phyloP scores from a whole-genome alignment of 2,888 invertebrate species.

The Zele albiditarsus region DNA sequence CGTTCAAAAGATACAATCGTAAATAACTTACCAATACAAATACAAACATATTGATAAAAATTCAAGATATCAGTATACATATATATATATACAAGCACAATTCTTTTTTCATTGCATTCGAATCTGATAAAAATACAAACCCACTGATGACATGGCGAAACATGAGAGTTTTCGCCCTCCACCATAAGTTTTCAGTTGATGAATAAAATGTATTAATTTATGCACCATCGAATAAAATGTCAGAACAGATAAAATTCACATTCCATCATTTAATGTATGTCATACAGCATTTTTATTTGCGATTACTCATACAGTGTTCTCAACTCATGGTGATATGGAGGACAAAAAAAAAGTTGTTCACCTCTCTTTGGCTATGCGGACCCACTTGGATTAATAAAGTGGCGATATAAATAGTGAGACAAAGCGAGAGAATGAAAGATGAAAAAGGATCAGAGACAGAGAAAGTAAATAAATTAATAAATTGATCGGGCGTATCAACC shows the following conservation, averaged over 20 bases:
- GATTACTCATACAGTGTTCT: conserved; percentile 31
- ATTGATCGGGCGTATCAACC: conserved; percentile 49
- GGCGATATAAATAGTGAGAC: too few species aligned
- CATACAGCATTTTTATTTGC: conserved; percentile 14
- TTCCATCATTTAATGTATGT: conserved; percentile 29
- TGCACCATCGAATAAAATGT: conserved; percentile 16
- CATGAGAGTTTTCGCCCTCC: not conserved
- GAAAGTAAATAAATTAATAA: conserved; percentile 59
- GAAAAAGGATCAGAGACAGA: conserved; percentile 22
- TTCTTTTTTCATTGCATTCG: too few species aligned
- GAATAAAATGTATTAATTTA: not conserved
- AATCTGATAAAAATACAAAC: not conserved
- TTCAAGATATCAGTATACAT: too few species aligned
- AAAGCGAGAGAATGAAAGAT: not conserved
- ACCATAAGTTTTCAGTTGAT: not conserved
- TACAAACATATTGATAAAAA: too few species aligned
- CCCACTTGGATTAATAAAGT: conserved; percentile 33
- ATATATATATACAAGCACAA: too few species aligned
- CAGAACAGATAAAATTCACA: conserved; percentile 39
- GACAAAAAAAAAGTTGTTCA: conserved; percentile 52
- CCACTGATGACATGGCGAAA: not conserved
- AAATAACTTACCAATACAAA: too few species aligned
- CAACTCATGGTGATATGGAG: conserved; percentile 28
- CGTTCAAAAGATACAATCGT: too few species aligned
- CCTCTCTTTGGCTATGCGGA: conserved; percentile 25